Percentiles rank a stretch among this genome's conserved stretches.
Conservation (phyloP, 2,888 invertebrate genomes). For the Drosophila fungiperda region DNA sequence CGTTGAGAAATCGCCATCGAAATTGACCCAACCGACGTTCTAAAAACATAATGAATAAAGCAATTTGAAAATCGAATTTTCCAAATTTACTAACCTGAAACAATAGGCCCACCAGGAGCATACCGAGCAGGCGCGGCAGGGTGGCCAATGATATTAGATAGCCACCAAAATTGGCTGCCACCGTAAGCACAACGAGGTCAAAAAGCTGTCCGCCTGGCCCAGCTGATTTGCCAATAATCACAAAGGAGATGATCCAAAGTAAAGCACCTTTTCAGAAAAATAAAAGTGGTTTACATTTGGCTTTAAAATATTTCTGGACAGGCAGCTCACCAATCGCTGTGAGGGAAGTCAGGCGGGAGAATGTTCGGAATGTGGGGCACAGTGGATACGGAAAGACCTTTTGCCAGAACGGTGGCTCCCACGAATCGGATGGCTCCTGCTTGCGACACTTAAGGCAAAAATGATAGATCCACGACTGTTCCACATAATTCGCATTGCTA, state of each 20-base stretch:
- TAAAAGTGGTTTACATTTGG: background rate
- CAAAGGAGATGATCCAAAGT: constrained; percentile 91
- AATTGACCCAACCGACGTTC: constrained; percentile 90
- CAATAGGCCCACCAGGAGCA: constrained; percentile 93
- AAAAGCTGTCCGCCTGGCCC: constrained; percentile 95
- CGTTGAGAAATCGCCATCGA: constrained; percentile 88
- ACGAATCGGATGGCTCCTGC: constrained; percentile 90
- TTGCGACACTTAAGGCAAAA: constrained; percentile 92
- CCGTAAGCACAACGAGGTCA: constrained; percentile 90
- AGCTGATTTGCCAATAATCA: constrained; percentile 91
- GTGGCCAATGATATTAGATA: constrained; percentile 92
- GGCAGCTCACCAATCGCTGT: constrained; percentile 88
- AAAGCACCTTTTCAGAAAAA: constrained; percentile 86
- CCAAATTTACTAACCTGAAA: constrained; percentile 85
- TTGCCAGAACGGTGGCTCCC: constrained; percentile 93
- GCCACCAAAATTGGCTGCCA: constrained; percentile 93
- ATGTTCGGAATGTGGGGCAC: constrained; percentile 93
- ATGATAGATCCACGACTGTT: constrained; percentile 91
- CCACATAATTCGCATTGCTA: constrained; percentile 71
- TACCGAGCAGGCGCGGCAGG: constrained; percentile 93
- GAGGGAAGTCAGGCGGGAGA: constrained; percentile 91
- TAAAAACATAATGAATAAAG: too few species aligned
- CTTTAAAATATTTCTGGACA: background rate
- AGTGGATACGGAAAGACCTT: constrained; percentile 93
- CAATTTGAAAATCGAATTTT: background rate